Base-by-base conservation (phyloP, 2,113 vertebrate genomes). In the Syrmaticus mikado region DNA sequence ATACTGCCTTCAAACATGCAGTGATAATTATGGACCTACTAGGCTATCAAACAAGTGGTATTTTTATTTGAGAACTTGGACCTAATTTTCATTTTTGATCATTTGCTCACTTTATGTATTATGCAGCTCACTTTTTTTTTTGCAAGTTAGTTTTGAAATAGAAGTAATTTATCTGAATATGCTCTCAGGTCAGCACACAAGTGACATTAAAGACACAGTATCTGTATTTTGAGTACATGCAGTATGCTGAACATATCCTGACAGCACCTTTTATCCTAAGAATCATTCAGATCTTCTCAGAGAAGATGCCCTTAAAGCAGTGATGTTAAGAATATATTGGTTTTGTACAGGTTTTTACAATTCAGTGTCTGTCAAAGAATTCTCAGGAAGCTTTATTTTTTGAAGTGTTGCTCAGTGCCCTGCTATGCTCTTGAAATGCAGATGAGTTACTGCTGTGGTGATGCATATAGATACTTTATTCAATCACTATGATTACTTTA, bases 101-200 rank as follows among this genome's bases (percentile, higher is more conserved):
- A 76, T 93, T 93, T 70, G 4, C 8, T 73, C 25, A 1, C 74
- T 66, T 43, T 85, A 46, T 62, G 32, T 70, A 55, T 58, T 85
- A 15, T 62, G 52, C 45, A 67, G 38, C 11, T 89, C 20, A 80
- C 73, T 14, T 38, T 41, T 41, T 14, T 41, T 41, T 41, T 77
- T 85, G 34, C 38, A 82, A 70, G 89, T 89, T 85, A 87, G 5
- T 87, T 36, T 74, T 82, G 82, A 93, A 95, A 80, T 64, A 70
- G 38, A 43, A 40, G 40, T 40, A 70, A 87, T 91, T 96, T 91
- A 46, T 90, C 71, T 91, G 45, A 82, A 41, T 76, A 36, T 55
- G 25, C 16, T 85, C 32, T 80, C n/a, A 82, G 78, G 68, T 9
- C 52, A 65, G 41, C 20, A 27, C 32, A 70, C 28, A 92, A 88